Evolutionary conservation across 2,113 vertebrate species (phyloP), one percentile per base, ranked within the genome.

Genomic region (Ariopsis seemanni): DNA sequence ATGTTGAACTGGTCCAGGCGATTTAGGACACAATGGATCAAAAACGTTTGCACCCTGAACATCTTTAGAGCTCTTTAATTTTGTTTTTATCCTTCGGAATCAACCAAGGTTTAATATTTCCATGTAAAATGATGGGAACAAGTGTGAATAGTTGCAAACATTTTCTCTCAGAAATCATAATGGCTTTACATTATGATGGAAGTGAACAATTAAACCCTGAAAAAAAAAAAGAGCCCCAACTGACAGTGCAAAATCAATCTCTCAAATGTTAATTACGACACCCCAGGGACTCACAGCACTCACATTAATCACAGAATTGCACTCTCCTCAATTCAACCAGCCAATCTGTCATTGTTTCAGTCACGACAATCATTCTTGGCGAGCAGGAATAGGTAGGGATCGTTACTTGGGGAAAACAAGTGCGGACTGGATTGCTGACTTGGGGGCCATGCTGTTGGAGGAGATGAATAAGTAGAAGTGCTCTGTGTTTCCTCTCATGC

Each of bases 271-370:
- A 3, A 60, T 42, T 75, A 82, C 50, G 67, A 57, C 11, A n/a
- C 81, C 58, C 53, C 48, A 50, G 85, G 82, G 65, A 85, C 22
- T 63, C 22, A 69, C 53, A 25, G 82, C 60, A 75, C 48, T 84
- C 30, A 69, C 69, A 80, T 85, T 85, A 88, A 90, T 87, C 52
- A 90, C 57, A 58, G 42, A 87, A 87, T 55, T 62, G 87, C 85
- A 82, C 75, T 84, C 78, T 69, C 42, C 20, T 86, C n/a, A 83
- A 80, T 62, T 34, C 65, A 42, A 58, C 74, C 75, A 78, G 52
- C 30, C 74, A 84, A 84, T 85, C 67, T 17, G 62, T 89, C 57
- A 89, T 27, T 50, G 82, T 89, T 87, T 77, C 62, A 62, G 62
- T 42, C 85, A 88, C 12, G 12, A 82, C 85, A 82, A 80, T 69